Base-by-base conservation (phyloP, 35 echinoderm and acorn worm genomes). In the Anneissia japonica region DNA sequence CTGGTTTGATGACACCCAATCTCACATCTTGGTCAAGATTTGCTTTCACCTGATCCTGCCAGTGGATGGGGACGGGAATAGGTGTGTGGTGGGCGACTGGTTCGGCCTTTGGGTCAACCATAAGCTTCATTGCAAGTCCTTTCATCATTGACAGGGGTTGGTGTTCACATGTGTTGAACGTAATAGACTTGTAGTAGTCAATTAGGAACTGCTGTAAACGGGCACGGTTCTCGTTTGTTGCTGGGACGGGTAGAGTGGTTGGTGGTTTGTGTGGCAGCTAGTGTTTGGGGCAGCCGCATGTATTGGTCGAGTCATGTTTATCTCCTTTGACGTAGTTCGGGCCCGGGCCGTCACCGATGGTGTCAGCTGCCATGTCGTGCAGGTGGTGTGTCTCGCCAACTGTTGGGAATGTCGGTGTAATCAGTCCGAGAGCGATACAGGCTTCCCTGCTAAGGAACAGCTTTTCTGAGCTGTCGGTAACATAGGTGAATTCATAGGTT, bases 351-450 rank as follows among this genome's bases (percentile, higher is more conserved):
- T 64, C 26, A 23, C 19, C 51, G 26, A 23, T 64, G 11, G 51
- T 64, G 26, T 64, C 46, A 13, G 10, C 23, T 3, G 72, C 7
- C 38, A 6, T 55, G 7, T 36, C 30, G 10, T 77, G 36, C 10
- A 30, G 1, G 74, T 43, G 4, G 23, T 74, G 30, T 40, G 84
- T 74, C 74, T 64, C 77, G 0, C 75, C 77, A 11, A 91, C 73
- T 10, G 35, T 76, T n/a, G n/a, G n/a, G n/a, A n/a, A 64, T 2
- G 3, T 37, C 64, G 46, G 0, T 30, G 85, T 46, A 3, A 92
- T 84, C 77, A 92, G 56, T 12, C 38, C 90, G 19, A 92, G 75
- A 43, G 72, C 79, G 36, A 92, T 46, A 26, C 84, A 92, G 32
- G 84, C 85, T 74, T 87, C 40, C 31, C 39, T 41, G 23, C 12